Conservation (phyloP, 1,140 invertebrate genomes). For the Lamellibrachia luymesi region DNA sequence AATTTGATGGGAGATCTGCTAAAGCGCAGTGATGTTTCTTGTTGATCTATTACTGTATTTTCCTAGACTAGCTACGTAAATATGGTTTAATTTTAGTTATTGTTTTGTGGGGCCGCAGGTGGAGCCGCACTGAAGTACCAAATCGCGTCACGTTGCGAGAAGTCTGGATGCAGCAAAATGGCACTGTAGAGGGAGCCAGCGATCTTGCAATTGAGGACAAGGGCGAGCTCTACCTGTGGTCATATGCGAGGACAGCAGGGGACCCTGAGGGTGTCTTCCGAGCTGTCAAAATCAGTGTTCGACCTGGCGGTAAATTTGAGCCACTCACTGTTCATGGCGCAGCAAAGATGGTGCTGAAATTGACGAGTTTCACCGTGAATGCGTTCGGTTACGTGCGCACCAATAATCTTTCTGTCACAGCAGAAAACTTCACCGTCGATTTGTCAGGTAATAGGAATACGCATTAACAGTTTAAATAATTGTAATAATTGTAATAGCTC, state of each 20-base stretch:
- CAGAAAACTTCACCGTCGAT: conserved; percentile 42
- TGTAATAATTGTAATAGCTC: not conserved
- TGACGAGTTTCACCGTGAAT: conserved; percentile 37
- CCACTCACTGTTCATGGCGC: conserved; percentile 30
- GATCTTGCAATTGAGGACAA: conserved; percentile 40
- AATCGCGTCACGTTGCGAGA: conserved; percentile 36
- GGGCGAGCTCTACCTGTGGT: conserved; percentile 43
- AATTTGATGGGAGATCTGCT: too few relatives aligned
- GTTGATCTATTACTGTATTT: not conserved
- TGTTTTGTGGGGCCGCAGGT: conserved; percentile 20
- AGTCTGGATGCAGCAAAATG: conserved; percentile 43
- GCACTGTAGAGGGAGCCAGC: conserved; percentile 36
- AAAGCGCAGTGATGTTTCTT: not conserved
- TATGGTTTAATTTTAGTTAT: not conserved
- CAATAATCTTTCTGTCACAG: conserved; percentile 36
- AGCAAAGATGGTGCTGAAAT: conserved; percentile 31
- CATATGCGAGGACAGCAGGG: conserved; percentile 36
- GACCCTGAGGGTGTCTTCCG: conserved; percentile 30
- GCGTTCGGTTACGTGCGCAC: conserved; percentile 40
- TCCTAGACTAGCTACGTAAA: not conserved
- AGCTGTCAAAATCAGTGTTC: conserved; percentile 37
- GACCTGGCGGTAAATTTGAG: conserved; percentile 43
- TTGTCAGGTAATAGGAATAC: conserved; percentile 33
- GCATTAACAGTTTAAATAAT: not conserved
- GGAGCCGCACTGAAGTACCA: conserved; percentile 35